A percentile compares a stretch with the other conserved stretches of the same genome.
phyloP scores from a whole-genome alignment of 2,888 invertebrate genomes.

The Liposcelis brunnea region DNA sequence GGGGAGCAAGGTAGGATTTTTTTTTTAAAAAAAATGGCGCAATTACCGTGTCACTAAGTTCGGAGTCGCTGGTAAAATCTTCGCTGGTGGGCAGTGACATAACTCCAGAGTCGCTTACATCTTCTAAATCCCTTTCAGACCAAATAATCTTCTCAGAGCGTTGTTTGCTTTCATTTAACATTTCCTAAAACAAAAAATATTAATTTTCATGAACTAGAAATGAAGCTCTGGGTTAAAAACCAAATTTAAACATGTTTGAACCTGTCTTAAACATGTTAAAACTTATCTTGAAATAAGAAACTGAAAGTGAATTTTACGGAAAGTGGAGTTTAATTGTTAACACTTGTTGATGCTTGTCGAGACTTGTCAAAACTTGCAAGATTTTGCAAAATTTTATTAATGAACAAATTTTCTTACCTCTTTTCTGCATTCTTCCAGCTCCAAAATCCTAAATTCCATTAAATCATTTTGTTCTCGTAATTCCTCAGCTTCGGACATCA shows the following conservation, averaged over 20 bases:
- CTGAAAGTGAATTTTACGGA: too few relatives aligned
- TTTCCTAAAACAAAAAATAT: constrained; percentile 14
- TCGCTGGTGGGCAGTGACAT: constrained; percentile 21
- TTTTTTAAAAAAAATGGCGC: too few relatives aligned
- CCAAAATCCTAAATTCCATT: constrained; percentile 59
- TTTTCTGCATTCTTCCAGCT: constrained; percentile 42
- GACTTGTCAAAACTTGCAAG: too few relatives aligned
- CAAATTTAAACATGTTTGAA: constrained; percentile 7
- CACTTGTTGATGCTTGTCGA: too few relatives aligned
- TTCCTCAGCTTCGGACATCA: constrained; percentile 50
- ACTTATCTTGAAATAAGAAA: too few relatives aligned
- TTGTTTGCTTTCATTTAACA: constrained; percentile 10
- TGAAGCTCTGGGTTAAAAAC: not conserved
- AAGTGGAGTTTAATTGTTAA: too few relatives aligned
- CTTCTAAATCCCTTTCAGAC: constrained; percentile 19
- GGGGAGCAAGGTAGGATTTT: too few relatives aligned
- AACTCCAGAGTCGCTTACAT: constrained; percentile 21
- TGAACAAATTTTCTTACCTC: too few relatives aligned
- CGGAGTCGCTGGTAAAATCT: constrained; percentile 18
- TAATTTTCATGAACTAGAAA: too few relatives aligned
- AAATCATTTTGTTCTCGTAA: constrained; percentile 63
- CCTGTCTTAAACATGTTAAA: too few relatives aligned
- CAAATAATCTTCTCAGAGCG: constrained; percentile 15
- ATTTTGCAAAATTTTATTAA: too few relatives aligned
- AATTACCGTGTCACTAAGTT: constrained; percentile 18